Evolutionary conservation across 2,113 vertebrate genomes (phyloP).

Genomic region (Pachypanchax playfairii): DNA sequence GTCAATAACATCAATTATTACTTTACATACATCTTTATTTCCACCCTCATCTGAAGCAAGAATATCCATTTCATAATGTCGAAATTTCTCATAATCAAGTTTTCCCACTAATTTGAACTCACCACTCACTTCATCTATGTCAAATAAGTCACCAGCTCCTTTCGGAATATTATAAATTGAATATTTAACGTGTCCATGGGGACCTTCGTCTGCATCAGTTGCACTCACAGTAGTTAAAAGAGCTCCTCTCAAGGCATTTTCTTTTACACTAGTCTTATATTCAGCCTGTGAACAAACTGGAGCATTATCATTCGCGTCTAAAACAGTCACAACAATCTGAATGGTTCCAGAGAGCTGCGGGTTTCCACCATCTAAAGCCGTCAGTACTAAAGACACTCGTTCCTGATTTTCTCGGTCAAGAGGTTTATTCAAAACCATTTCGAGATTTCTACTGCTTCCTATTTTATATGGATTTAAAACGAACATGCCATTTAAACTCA

Average conservation of each 20-base stretch:
- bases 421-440: constrained; percentile 61
- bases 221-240: constrained; percentile 57
- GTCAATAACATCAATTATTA: constrained; percentile 76
- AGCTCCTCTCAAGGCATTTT: constrained; percentile 49
- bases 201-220: constrained; percentile 56
- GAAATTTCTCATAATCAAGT: constrained; percentile 76
- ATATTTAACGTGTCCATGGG: constrained; percentile 32
- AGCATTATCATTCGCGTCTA: constrained; percentile 71
- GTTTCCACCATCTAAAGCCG: constrained; percentile 55
- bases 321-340: constrained; percentile 49
- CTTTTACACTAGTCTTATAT: constrained; percentile 50
- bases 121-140: constrained; percentile 69
- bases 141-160: constrained; percentile 57
- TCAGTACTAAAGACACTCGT: constrained; percentile 43
- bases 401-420: constrained; percentile 63
- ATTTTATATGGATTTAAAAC: constrained; percentile 13
- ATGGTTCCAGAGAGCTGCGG: constrained; percentile 55
- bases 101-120: constrained; percentile 62
- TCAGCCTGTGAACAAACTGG: constrained; percentile 69
- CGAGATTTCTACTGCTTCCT: constrained; percentile 37
- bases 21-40: constrained; percentile 72
- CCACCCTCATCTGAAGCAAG: constrained; percentile 77
- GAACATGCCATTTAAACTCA: constrained; percentile 31
- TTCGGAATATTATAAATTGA: constrained; percentile 40
- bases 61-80: constrained; percentile 56